phyloP scores from a whole-genome alignment of 2,113 vertebrate species.

The Antechinus stuartii region DNA sequence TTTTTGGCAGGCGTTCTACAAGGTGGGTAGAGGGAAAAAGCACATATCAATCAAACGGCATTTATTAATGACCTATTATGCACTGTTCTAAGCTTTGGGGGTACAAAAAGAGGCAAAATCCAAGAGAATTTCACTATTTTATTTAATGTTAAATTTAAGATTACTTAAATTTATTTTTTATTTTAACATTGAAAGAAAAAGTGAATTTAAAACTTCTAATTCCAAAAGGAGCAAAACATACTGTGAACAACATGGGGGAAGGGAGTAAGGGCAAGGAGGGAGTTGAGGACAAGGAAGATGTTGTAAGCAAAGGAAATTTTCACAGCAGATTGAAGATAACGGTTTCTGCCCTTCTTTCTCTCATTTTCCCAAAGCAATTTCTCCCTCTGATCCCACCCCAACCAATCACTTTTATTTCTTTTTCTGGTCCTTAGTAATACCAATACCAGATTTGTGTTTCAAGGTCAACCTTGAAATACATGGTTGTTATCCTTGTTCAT shows the following conservation, averaged over 20 bases:
- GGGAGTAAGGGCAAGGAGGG: neutral
- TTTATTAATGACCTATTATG: neutral
- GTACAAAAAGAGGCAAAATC: neutral
- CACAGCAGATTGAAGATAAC: neutral
- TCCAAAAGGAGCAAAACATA: neutral
- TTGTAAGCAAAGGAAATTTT: neutral
- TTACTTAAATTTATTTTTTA: neutral
- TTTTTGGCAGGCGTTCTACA: neutral
- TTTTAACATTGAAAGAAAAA: neutral
- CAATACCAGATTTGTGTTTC: neutral
- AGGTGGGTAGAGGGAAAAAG: neutral
- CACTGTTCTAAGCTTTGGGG: neutral
- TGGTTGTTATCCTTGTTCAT: neutral
- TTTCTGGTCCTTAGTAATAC: neutral
- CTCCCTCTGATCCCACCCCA: neutral
- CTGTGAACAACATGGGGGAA: neutral
- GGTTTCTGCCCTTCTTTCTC: neutral
- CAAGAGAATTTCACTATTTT: neutral
- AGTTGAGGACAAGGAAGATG: neutral
- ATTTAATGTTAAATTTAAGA: neutral
- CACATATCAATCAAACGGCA: neutral
- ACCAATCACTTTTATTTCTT: neutral
- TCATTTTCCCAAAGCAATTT: neutral
- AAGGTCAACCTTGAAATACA: constrained; percentile 22
- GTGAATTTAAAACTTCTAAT: neutral